A percentile compares a stretch with the other conserved stretches of the same genome.
phyloP scores from a whole-genome alignment of 2,888 invertebrate genomes.

The Argynnis bischoffii region DNA sequence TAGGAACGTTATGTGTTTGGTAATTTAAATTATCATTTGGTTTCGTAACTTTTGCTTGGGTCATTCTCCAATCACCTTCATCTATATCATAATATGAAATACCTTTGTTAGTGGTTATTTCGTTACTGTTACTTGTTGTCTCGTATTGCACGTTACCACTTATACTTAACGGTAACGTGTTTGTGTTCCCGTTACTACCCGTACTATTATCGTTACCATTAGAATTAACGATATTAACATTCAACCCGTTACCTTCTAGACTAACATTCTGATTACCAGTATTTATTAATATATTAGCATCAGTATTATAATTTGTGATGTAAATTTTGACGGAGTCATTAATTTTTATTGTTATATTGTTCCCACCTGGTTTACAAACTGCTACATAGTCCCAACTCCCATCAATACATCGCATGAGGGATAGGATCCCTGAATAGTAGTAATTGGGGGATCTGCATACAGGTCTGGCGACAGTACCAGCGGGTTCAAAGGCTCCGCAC shows the following conservation, averaged over 20 bases:
- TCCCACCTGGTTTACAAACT: slow-evolving; percentile 59
- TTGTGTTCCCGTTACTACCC: neutral
- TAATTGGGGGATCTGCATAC: slow-evolving; percentile 57
- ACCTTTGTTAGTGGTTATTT: slow-evolving; percentile 4
- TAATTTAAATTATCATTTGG: slow-evolving; percentile 12
- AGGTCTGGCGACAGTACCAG: slow-evolving; percentile 51
- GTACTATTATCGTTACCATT: neutral
- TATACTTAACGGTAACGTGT: neutral
- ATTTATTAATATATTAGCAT: slow-evolving; percentile 24
- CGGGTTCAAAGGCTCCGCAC: slow-evolving; percentile 52
- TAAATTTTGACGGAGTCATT: slow-evolving; percentile 19
- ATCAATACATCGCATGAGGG: slow-evolving; percentile 54
- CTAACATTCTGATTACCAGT: slow-evolving; percentile 11
- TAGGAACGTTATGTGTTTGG: neutral
- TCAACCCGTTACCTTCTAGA: slow-evolving; percentile 7
- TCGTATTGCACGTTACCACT: neutral
- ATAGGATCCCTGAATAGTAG: slow-evolving; percentile 47
- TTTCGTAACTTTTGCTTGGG: slow-evolving; percentile 9
- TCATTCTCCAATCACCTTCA: slow-evolving; percentile 29
- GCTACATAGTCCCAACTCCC: slow-evolving; percentile 57
- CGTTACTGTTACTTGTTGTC: neutral
- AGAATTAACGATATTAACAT: slow-evolving; percentile 5
- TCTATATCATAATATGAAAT: slow-evolving; percentile 18
- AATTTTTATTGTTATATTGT: slow-evolving; percentile 27
- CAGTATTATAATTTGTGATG: slow-evolving; percentile 16